Evolutionary conservation across 2,888 invertebrate genomes (phyloP).

Genomic region (Teleogryllus oceanicus): DNA sequence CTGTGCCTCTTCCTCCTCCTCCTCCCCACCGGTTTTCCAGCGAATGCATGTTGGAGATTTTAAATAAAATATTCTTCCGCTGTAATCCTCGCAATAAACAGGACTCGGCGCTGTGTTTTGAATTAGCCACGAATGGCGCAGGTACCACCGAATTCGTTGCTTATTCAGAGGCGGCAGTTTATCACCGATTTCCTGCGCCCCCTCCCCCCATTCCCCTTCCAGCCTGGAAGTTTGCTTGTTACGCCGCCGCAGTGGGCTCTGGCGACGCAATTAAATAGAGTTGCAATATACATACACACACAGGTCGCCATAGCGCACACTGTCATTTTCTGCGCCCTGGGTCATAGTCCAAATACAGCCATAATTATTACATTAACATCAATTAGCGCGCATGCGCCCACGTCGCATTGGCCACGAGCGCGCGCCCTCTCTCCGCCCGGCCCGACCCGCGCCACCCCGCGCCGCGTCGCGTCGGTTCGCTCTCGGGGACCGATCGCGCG

Average conservation of each 20-base stretch:
- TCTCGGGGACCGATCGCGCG: neutral
- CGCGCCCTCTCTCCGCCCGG: neutral
- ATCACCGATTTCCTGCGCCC: too few species aligned
- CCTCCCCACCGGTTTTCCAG: too few species aligned
- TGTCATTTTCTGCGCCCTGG: constrained; percentile 8
- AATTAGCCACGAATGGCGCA: too few species aligned
- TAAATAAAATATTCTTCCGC: too few species aligned
- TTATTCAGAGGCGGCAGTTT: too few species aligned
- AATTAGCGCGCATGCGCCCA: neutral
- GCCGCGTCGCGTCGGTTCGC: neutral
- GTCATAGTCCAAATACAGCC: constrained; percentile 18
- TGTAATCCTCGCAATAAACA: too few species aligned
- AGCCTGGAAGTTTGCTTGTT: neutral
- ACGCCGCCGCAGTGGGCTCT: neutral
- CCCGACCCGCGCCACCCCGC: neutral
- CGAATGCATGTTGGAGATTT: too few species aligned
- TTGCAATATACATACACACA: neutral
- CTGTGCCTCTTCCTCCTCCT: too few species aligned
- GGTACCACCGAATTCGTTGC: too few species aligned
- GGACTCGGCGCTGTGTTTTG: too few species aligned
- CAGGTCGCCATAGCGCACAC: neutral
- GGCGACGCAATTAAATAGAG: constrained; percentile 9
- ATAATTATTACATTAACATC: constrained; percentile 18
- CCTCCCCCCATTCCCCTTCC: too few species aligned
- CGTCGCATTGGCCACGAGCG: neutral